Conservation (phyloP, 2,113 vertebrate genomes). For the Prinia subflava region DNA sequence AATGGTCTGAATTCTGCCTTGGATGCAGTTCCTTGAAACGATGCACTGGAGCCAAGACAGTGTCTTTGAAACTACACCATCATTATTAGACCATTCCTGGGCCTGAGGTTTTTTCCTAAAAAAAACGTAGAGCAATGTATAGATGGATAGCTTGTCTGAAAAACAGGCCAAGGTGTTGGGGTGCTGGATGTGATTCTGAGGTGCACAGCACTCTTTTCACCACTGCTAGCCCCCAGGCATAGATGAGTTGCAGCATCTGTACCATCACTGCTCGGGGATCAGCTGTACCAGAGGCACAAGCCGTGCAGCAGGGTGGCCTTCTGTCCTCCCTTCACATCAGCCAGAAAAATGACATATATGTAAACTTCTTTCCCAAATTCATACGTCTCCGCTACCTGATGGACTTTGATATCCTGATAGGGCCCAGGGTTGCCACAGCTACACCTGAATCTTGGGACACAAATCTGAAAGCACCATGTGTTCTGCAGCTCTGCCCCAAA, state of each 20-base stretch:
- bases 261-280: fast-evolving
- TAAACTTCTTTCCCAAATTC: neutral
- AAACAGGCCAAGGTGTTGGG: neutral
- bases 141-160: neutral
- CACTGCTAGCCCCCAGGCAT: fast-evolving
- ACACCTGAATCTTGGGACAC: fast-evolving
- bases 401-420: fast-evolving
- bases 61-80: neutral
- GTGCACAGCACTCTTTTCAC: neutral
- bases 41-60: fast-evolving
- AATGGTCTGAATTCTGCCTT: neutral
- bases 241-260: neutral
- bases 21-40: neutral
- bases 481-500: neutral
- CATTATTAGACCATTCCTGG: neutral
- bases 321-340: neutral
- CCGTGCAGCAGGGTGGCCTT: fast-evolving
- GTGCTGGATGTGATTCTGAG: neutral
- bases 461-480: fast-evolving
- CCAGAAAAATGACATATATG: neutral
- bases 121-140: neutral
- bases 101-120: neutral
- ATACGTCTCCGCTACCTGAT: neutral
- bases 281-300: neutral
- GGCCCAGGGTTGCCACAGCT: neutral